Conservation (phyloP, 2,888 invertebrate genomes). For the Oxyteleia sp. region DNA sequence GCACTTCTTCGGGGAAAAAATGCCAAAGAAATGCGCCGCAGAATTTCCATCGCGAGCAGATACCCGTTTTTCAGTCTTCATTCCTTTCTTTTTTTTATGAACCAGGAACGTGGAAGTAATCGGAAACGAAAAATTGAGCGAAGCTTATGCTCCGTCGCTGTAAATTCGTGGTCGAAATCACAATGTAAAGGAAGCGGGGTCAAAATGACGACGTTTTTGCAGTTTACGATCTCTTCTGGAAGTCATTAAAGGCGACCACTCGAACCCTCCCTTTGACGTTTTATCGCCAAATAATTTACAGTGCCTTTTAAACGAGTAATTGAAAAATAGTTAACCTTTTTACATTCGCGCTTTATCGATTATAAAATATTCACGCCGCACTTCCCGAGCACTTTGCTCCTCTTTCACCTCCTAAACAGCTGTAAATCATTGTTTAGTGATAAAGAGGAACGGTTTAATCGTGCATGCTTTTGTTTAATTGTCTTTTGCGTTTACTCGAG, state of each 20-base stretch:
- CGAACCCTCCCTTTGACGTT: constrained; percentile 44
- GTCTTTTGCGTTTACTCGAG: background rate
- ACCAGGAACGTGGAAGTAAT: constrained; percentile 46
- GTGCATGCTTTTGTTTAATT: background rate
- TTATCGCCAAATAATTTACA: constrained; percentile 51
- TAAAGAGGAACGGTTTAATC: background rate
- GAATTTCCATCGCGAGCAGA: constrained; percentile 5
- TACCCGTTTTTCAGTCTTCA: constrained; percentile 16
- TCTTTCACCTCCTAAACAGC: background rate
- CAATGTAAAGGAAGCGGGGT: constrained; percentile 14
- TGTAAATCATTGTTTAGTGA: constrained; percentile 3
- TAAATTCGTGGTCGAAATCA: constrained; percentile 58
- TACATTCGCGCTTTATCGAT: constrained; percentile 36
- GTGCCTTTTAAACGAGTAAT: constrained; percentile 43
- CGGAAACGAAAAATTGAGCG: constrained; percentile 29
- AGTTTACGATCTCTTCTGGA: constrained; percentile 54
- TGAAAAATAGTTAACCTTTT: constrained; percentile 56
- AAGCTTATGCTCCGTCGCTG: constrained; percentile 47
- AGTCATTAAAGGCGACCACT: constrained; percentile 51
- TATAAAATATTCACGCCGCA: constrained; percentile 11
- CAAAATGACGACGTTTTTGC: constrained; percentile 49
- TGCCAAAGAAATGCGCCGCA: background rate
- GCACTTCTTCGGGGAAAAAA: constrained; percentile 1
- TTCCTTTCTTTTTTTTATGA: constrained; percentile 16
- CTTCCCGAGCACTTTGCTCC: background rate